Evolutionary conservation across 2,113 vertebrate genomes (phyloP).

Genomic region (Tenebrosternarchus preto): DNA sequence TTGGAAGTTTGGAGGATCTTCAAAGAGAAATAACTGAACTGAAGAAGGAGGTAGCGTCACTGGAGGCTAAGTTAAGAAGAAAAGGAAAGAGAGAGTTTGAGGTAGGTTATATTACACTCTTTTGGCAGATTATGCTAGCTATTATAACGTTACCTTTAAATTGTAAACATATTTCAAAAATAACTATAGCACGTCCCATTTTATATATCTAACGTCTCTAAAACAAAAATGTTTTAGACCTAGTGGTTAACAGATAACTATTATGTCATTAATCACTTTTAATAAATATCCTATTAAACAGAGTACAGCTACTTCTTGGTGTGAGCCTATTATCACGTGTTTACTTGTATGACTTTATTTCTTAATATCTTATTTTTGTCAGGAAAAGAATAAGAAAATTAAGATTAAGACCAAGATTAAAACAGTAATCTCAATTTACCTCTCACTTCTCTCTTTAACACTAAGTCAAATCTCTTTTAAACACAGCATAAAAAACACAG

Average conservation of each 20-base stretch:
- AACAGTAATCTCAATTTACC: too few relatives aligned
- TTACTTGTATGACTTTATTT: neutral
- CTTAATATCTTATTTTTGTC: neutral
- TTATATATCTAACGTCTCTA: too few relatives aligned
- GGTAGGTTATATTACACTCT: neutral
- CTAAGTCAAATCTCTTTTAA: neutral
- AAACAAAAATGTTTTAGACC: too few relatives aligned
- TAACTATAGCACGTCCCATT: too few relatives aligned
- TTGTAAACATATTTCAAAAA: neutral
- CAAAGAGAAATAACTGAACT: neutral
- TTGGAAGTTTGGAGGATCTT: neutral
- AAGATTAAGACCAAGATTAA: too few relatives aligned
- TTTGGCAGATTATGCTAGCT: neutral
- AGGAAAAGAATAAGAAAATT: too few relatives aligned
- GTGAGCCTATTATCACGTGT: too few relatives aligned
- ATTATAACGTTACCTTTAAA: neutral
- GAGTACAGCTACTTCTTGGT: too few relatives aligned
- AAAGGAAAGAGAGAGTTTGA: neutral
- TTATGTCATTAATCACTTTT: too few relatives aligned
- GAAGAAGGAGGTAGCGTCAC: neutral
- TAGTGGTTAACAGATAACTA: too few relatives aligned
- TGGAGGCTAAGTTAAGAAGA: neutral
- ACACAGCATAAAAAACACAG: neutral
- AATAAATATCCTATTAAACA: too few relatives aligned
- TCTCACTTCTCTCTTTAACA: neutral